phyloP scores from a whole-genome alignment of 2,888 invertebrate genomes.

The Plebejus melissa region DNA sequence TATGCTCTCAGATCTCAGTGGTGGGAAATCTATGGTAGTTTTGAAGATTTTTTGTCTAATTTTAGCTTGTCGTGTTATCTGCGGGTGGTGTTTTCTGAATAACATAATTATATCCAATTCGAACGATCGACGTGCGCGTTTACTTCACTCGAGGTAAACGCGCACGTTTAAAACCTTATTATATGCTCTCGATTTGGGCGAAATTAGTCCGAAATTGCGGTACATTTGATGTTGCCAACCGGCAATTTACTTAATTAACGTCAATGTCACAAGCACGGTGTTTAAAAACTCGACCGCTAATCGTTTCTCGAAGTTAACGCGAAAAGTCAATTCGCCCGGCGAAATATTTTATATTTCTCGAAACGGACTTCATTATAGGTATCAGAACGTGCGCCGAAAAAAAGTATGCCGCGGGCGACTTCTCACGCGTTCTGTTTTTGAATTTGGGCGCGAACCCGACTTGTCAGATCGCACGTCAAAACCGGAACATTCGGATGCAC shows the following conservation, averaged over 20 bases:
- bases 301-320: constrained; percentile 25
- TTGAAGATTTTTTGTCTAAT: not conserved
- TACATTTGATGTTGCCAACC: constrained; percentile 19
- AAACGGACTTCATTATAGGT: constrained; percentile 55
- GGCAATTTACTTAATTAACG: constrained; percentile 24
- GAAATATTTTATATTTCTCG: constrained; percentile 28
- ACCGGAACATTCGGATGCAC: constrained; percentile 35
- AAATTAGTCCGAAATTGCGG: constrained; percentile 20
- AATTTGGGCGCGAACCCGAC: constrained; percentile 64
- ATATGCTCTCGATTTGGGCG: constrained; percentile 10
- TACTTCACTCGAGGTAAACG: not conserved
- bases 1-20: not conserved
- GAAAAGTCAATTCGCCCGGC: constrained; percentile 24
- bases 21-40: not conserved
- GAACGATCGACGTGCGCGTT: not conserved
- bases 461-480: constrained; percentile 45
- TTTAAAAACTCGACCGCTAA: constrained; percentile 19
- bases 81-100: not conserved
- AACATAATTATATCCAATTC: not conserved
- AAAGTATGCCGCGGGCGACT: constrained; percentile 51
- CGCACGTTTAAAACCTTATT: constrained; percentile 11
- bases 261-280: constrained; percentile 14
- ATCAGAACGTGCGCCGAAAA: constrained; percentile 56
- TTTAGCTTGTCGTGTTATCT: not conserved
- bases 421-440: constrained; percentile 68